Evolutionary conservation across 64 coral and sea anemone genomes (phyloP), one percentile per base, ranked within the genome.

Genomic region (Montipora efflorescens): DNA sequence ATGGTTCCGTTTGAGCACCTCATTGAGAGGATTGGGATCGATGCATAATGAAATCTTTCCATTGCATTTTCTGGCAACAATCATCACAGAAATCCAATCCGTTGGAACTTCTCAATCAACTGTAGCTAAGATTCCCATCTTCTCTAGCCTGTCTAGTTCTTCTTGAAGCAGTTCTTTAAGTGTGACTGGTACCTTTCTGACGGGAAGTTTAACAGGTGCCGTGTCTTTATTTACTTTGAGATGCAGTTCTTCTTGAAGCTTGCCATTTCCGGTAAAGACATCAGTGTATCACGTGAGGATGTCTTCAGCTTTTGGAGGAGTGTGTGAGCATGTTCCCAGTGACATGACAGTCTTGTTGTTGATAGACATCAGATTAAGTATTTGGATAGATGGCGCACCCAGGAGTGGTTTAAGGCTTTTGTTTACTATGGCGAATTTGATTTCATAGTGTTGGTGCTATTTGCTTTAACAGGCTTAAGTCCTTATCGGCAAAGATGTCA

Each of bases 341-440:
- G 55, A 92, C 81, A 87, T 47, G 18, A 87, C 75, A 43, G 86
- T 92, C 55, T 92, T 57, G 48, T 85, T 83, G 43, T 85, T 92
- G 20, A 84, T 57, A 47, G 64, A 55, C 78, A 91, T 82, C 25
- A 91, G 46, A 50, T 85, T 84, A 15, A 86, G 70, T 48, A 53
- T 18, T 61, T 92, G 90, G 18, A 78, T 92, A 46, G 90, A 48
- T 21, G 61, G 78, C 23, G 67, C 79, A 47, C 79, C 79, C 25
- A 91, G 78, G 61, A 92, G 47, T 50, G 90, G 80, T 85, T 85
- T 62, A 22, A 85, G 80, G 43, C 53, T 3, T 4, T 11, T 57
- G 53, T 7, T 57, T 57, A 57, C 80, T 20, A 85, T 67, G 46
- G 76, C 13, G 22, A 76, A 92, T 22, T 64, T 80, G 53, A 92